Conservation (phyloP, 2,888 invertebrate genomes). For the Lycocerus yunnanus region DNA sequence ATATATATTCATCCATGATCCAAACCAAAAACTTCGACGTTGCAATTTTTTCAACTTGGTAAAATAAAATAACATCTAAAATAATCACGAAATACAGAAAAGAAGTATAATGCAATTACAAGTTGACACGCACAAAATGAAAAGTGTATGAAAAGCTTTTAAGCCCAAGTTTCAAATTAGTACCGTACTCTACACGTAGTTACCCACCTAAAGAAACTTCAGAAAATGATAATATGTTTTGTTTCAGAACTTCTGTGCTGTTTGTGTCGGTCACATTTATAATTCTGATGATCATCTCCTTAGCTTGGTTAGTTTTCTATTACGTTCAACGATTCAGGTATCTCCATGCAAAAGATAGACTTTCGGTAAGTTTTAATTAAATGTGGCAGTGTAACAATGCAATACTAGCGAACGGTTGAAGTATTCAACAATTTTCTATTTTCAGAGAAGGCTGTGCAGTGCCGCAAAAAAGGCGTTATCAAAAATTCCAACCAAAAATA, state of each 20-base stretch:
- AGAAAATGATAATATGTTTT: slow-evolving; percentile 17
- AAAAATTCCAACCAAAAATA: slow-evolving; percentile 88
- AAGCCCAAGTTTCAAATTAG: neutral
- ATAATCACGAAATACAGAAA: neutral
- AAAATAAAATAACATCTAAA: neutral
- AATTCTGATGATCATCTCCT: slow-evolving; percentile 90
- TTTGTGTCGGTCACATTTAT: slow-evolving; percentile 96
- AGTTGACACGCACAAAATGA: neutral
- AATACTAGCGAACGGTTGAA: too few relatives aligned
- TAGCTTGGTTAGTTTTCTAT: slow-evolving; percentile 95
- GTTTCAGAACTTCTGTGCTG: slow-evolving; percentile 84
- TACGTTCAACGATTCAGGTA: slow-evolving; percentile 94
- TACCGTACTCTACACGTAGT: neutral
- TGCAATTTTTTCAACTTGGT: neutral
- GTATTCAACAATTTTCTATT: slow-evolving; percentile 35
- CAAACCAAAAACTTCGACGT: too few relatives aligned
- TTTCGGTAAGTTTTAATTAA: slow-evolving; percentile 70
- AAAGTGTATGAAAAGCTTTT: neutral
- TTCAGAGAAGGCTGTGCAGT: slow-evolving; percentile 84
- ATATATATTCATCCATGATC: too few relatives aligned
- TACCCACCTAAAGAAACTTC: neutral
- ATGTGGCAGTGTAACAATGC: neutral
- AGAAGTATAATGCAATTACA: neutral
- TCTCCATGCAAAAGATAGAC: slow-evolving; percentile 91
- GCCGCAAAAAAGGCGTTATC: slow-evolving; percentile 94